Conservation (phyloP, 2,113 vertebrate genomes). For the Glaucomys volans region DNA sequence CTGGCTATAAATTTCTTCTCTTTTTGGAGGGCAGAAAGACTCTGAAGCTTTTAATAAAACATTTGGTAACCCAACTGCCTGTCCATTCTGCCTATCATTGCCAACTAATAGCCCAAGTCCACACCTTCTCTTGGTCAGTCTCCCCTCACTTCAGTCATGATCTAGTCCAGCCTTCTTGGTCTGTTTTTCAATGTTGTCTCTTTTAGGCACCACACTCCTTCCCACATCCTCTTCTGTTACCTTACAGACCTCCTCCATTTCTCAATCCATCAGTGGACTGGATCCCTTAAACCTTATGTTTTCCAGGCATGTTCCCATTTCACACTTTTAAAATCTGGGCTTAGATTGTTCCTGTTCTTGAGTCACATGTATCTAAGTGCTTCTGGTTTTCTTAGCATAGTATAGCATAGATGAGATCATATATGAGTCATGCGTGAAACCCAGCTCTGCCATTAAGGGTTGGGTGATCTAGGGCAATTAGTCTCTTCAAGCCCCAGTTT, state of each 20-base stretch:
- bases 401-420: background rate
- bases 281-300: background rate
- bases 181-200: background rate
- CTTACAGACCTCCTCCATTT: accelerated
- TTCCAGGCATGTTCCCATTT: background rate
- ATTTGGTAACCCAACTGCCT: background rate
- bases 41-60: background rate
- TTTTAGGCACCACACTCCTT: background rate
- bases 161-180: background rate
- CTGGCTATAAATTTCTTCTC: background rate
- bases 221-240: background rate
- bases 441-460: background rate
- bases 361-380: background rate
- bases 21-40: background rate
- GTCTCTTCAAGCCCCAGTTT: background rate
- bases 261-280: background rate
- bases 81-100: background rate
- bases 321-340: background rate
- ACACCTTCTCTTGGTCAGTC: background rate
- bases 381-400: background rate
- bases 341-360: background rate
- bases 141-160: background rate
- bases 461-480: background rate
- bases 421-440: background rate
- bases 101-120: background rate